Evolutionary conservation across 1,140 invertebrate species (phyloP).

Genomic region (Ips typographus): DNA sequence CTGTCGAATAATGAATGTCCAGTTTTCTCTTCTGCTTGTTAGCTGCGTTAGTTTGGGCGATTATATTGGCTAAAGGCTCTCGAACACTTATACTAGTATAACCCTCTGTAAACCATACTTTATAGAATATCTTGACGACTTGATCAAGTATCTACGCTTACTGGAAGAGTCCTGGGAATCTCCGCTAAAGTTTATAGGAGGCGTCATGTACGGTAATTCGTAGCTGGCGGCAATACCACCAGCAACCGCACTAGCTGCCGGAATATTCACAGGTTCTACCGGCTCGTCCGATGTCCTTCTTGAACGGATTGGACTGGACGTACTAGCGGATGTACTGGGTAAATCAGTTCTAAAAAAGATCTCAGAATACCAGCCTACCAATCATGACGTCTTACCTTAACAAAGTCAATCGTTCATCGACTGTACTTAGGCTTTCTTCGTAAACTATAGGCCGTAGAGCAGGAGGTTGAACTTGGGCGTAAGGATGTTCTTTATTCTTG

Average conservation of each 20-base stretch:
- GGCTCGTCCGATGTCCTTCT: slow-evolving; percentile 56
- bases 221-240: slow-evolving; percentile 82
- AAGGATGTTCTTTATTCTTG: slow-evolving; percentile 63
- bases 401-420: slow-evolving; percentile 40
- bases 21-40: slow-evolving; percentile 54
- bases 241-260: slow-evolving; percentile 79
- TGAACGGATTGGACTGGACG: slow-evolving; percentile 50
- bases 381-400: slow-evolving; percentile 33
- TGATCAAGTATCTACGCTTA: slow-evolving; percentile 47
- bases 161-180: slow-evolving; percentile 83
- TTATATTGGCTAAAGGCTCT: slow-evolving; percentile 77
- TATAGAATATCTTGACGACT: background rate
- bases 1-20: slow-evolving; percentile 78
- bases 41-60: slow-evolving; percentile 57
- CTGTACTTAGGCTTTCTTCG: slow-evolving; percentile 30
- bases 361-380: background rate
- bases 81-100: slow-evolving; percentile 89
- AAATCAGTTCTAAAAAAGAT: slow-evolving; percentile 29
- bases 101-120: slow-evolving; percentile 62
- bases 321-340: slow-evolving; percentile 33
- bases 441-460: slow-evolving; percentile 22
- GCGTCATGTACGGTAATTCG: slow-evolving; percentile 87
- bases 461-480: slow-evolving; percentile 62
- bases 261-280: slow-evolving; percentile 58
- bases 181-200: slow-evolving; percentile 80